Conservation (phyloP, 2,113 vertebrate species). For the Condylura cristata region DNA sequence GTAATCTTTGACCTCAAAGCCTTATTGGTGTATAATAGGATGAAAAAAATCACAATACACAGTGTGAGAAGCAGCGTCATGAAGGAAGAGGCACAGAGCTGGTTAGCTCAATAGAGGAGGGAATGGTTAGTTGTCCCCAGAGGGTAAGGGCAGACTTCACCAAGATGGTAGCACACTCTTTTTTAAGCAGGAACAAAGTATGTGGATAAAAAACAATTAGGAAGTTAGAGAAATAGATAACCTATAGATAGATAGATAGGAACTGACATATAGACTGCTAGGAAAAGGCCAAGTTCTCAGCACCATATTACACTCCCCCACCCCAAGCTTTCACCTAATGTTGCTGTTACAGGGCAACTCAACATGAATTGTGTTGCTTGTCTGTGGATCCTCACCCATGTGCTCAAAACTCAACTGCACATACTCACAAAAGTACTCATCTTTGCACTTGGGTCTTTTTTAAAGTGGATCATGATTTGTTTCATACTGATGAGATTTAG, state of each 20-base stretch:
- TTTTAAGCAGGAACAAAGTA: not conserved
- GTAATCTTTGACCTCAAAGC: not conserved
- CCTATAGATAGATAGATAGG: not conserved
- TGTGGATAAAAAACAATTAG: not conserved
- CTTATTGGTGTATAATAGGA: not conserved
- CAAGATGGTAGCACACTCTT: not conserved
- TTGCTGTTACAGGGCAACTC: too few relatives aligned
- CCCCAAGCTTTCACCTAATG: not conserved
- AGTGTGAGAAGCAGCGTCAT: not conserved
- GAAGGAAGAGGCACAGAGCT: not conserved
- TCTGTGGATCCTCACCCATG: too few relatives aligned
- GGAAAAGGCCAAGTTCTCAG: not conserved
- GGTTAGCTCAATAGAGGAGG: not conserved
- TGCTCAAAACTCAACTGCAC: too few relatives aligned
- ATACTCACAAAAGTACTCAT: too few relatives aligned
- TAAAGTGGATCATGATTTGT: conserved; percentile 12
- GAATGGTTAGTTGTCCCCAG: not conserved
- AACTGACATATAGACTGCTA: not conserved
- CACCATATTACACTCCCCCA: not conserved
- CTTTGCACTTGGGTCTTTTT: too few relatives aligned
- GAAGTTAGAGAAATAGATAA: not conserved
- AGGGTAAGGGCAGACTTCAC: not conserved
- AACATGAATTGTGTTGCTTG: too few relatives aligned
- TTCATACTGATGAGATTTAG: conserved; percentile 24
- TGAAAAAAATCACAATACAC: not conserved